Evolutionary conservation across 2,888 invertebrate species (phyloP).

Genomic region (Eupithecia subfuscata): DNA sequence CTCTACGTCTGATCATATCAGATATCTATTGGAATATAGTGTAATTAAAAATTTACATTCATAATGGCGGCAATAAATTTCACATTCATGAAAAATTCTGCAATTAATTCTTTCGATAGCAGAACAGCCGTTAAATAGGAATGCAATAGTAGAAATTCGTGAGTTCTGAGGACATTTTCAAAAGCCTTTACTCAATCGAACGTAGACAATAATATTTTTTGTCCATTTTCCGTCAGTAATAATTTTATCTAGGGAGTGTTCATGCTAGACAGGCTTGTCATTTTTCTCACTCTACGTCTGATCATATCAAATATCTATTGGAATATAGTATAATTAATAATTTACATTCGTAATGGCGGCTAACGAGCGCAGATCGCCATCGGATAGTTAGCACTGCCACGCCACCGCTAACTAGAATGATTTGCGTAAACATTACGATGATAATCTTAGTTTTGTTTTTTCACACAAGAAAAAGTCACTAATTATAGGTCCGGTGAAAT

Average conservation of each 20-base stretch:
- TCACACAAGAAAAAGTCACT: neutral
- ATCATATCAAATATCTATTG: constrained; percentile 29
- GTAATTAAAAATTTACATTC: no score
- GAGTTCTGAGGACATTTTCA: neutral
- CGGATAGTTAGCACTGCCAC: constrained; percentile 62
- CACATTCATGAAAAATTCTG: no score
- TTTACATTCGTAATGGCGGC: constrained; percentile 77
- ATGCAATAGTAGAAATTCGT: neutral
- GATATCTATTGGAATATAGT: no score
- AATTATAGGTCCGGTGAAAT: neutral
- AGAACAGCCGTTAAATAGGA: no score
- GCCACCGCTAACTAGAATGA: constrained; percentile 50
- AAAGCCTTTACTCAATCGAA: neutral
- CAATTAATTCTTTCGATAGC: no score
- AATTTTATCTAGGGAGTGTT: neutral
- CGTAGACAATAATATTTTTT: neutral
- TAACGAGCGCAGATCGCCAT: constrained; percentile 77
- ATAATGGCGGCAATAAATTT: no score
- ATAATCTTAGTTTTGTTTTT: neutral
- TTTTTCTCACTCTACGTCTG: constrained; percentile 10
- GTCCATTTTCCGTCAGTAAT: neutral
- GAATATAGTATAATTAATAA: constrained; percentile 67
- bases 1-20: no score
- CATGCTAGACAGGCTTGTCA: neutral
- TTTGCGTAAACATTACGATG: constrained; percentile 45